Percentiles rank a stretch among this genome's conserved stretches.
Evolutionary conservation across 2,797 vertebrate species (phyloP).

Genomic region (Calcarius lapponicus): DNA sequence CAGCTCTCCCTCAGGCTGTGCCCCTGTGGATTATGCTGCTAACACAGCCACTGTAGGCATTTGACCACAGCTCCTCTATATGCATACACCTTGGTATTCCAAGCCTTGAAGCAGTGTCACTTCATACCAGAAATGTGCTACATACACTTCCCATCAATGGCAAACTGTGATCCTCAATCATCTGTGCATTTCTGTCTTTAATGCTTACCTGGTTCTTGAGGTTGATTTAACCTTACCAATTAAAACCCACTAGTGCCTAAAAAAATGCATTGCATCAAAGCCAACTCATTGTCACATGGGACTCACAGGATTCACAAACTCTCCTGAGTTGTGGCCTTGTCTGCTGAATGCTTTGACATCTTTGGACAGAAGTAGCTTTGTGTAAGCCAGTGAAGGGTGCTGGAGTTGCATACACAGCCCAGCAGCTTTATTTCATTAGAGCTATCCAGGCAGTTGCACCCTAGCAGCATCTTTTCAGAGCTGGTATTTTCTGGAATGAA

Average conservation of each 20-base stretch:
- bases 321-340: neutral
- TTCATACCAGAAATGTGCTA: neutral
- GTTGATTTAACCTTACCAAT: neutral
- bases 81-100: neutral
- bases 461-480: neutral
- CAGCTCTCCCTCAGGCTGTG: neutral
- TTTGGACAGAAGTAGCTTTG: neutral
- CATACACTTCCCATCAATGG: accelerated
- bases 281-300: neutral
- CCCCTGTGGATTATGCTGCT: neutral
- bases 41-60: neutral
- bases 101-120: neutral
- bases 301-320: neutral
- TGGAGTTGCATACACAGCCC: neutral
- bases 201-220: neutral
- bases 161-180: neutral
- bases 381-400: neutral
- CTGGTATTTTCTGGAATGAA: neutral
- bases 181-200: neutral
- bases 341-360: neutral
- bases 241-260: neutral
- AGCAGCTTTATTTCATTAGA: neutral
- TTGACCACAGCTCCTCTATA: neutral
- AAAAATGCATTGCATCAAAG: neutral
- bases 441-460: neutral